Evolutionary conservation across 35 echinoderm and acorn worm genomes (phyloP), one percentile per base, ranked within the genome.

Genomic region (Apostichopus parvimensis): DNA sequence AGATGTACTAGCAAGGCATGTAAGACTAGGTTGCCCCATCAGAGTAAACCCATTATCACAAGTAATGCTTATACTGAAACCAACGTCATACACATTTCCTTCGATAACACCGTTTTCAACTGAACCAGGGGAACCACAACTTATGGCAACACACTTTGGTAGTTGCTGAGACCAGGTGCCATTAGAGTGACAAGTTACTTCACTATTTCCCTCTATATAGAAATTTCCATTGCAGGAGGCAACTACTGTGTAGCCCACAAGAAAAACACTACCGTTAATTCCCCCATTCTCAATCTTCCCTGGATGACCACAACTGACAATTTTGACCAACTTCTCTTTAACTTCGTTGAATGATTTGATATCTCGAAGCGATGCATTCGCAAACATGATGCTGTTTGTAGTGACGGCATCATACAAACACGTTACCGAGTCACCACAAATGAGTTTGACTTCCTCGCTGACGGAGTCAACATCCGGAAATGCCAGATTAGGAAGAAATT

Each of bases 291-390:
- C 87, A 8, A 95, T 77, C 53, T 23, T 28, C 11, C 94, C 94
- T 11, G 84, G 94, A 65, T 60, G 88, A 28, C 91, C 94, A 90
- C 94, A 95, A 23, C 77, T 95, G 20, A 92, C 79, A 7, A 93
- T 89, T 80, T 95, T 95, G 57, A 93, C 87, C 12, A 77, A 83
- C 5, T 52, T 17, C 54, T 92, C 58, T 57, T n/a, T 62, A 45
- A 95, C 52, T 18, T 17, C 8, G 62, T 93, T 52, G 52, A 93
- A 81, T n/a, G 53, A 83, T 9, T 25, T 71, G 14, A 68, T 21
- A 9, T 70, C 79, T 20, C 9, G 25, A 4, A 83, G 62, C 5
- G 91, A 93, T 12, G 93, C 87, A 76, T 93, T 89, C 6, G 94
- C 94, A 54, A 95, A 93, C 2, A 59, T 72, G 4, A 93, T 23